These are phyloP conservation scores for Stenodera caucasica DNA, from an alignment of 2,888 invertebrate species.

Conservation along the genomic window DNA sequence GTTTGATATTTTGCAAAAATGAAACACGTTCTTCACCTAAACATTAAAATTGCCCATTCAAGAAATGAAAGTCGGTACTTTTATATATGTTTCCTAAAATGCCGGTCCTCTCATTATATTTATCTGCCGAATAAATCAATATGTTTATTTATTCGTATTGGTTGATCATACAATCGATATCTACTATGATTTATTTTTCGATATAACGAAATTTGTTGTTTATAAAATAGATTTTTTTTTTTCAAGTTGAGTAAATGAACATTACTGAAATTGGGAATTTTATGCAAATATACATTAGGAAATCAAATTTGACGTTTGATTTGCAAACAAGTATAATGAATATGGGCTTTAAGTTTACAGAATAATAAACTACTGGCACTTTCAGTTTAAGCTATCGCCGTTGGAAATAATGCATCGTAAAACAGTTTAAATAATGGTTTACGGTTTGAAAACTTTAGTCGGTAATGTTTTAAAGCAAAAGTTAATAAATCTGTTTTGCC, in stretches of 20 bases:
- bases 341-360: neutral
- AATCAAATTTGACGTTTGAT: slow-evolving; percentile 3
- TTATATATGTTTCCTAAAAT: slow-evolving; percentile 7
- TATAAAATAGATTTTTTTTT: neutral
- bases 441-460: neutral
- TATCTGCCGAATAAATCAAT: slow-evolving; percentile 12
- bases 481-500: neutral
- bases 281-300: neutral
- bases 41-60: slow-evolving; percentile 10
- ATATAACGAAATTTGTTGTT: neutral
- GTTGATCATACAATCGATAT: slow-evolving; percentile 9
- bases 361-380: slow-evolving; percentile 7
- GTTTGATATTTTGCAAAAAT: neutral
- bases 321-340: slow-evolving; percentile 6
- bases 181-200: slow-evolving; percentile 8
- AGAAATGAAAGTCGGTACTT: slow-evolving; percentile 11
- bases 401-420: slow-evolving; percentile 6
- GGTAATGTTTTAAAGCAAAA: neutral
- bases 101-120: slow-evolving; percentile 12
- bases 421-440: slow-evolving; percentile 3
- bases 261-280: neutral
- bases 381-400: neutral
- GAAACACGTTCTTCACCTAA: neutral
- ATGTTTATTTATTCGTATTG: slow-evolving; percentile 13
- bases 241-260: no score